These are phyloP conservation scores for Gymnoscopelus braueri DNA, from an alignment of 2,797 vertebrate species.

Conservation along the genomic window DNA sequence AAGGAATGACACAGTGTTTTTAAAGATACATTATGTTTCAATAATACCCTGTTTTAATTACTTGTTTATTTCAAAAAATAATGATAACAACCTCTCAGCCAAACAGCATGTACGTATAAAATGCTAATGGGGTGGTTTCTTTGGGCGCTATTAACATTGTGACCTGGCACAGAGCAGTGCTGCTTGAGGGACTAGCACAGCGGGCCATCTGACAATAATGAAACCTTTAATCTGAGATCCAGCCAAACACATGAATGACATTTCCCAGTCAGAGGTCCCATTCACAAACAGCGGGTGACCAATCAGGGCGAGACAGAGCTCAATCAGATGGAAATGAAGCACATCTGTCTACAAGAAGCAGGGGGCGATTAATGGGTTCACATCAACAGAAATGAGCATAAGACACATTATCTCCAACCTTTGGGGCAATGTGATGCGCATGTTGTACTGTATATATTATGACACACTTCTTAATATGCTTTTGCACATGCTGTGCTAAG, in stretches of 20 bases:
- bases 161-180: slow-evolving; percentile 62
- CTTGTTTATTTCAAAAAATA: too few relatives aligned
- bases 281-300: slow-evolving; percentile 70
- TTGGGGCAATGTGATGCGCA: neutral
- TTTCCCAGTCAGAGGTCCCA: slow-evolving; percentile 66
- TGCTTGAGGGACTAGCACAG: slow-evolving; percentile 63
- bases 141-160: slow-evolving; percentile 61
- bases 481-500: too few relatives aligned
- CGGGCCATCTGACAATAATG: slow-evolving; percentile 65
- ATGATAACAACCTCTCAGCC: too few relatives aligned
- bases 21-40: too few relatives aligned
- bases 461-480: neutral
- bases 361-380: slow-evolving; percentile 29
- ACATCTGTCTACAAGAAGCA: slow-evolving; percentile 60
- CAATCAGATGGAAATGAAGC: slow-evolving; percentile 67
- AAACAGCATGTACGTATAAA: slow-evolving; percentile 36
- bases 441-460: neutral
- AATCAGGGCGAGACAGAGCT: slow-evolving; percentile 64
- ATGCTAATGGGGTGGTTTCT: slow-evolving; percentile 54
- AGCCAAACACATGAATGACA: slow-evolving; percentile 71
- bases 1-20: too few relatives aligned
- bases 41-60: too few relatives aligned
- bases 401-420: slow-evolving; percentile 32
- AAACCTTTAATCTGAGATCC: slow-evolving; percentile 70
- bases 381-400: slow-evolving; percentile 27